These are phyloP conservation scores for Papilio protenor DNA, from an alignment of 2,888 invertebrate genomes.

Conservation along the genomic window DNA sequence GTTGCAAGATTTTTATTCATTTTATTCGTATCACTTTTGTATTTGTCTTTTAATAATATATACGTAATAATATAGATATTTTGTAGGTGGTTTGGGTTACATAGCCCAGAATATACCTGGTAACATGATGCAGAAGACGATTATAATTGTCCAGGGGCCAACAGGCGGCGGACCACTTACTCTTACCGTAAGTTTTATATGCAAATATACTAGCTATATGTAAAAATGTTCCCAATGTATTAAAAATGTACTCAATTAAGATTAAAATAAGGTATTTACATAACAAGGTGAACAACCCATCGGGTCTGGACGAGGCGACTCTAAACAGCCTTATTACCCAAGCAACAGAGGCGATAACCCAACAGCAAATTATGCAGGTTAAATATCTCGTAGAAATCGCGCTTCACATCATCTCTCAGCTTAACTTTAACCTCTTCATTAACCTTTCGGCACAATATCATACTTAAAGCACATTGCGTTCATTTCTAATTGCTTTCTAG, in stretches of 20 bases:
- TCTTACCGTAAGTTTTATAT: conserved; percentile 68
- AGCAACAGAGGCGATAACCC: conserved; percentile 82
- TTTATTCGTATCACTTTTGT: too few species aligned
- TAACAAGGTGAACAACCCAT: conserved; percentile 81
- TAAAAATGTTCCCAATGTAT: too few species aligned
- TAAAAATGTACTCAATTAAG: background rate
- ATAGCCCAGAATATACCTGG: conserved; percentile 75
- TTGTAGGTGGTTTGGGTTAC: conserved; percentile 72
- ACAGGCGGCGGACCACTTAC: conserved; percentile 79
- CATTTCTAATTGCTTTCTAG: conserved; percentile 23
- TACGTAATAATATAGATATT: background rate
- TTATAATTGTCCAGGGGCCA: conserved; percentile 79
- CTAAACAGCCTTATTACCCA: conserved; percentile 81
- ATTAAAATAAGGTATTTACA: conserved; percentile 42
- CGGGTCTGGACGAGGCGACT: conserved; percentile 80
- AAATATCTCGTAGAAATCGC: conserved; percentile 51
- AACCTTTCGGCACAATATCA: conserved; percentile 18
- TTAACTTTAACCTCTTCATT: conserved; percentile 35
- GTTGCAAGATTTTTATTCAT: too few species aligned
- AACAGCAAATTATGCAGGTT: conserved; percentile 84
- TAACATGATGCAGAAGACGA: conserved; percentile 82
- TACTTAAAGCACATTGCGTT: conserved; percentile 21
- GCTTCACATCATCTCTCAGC: conserved; percentile 44
- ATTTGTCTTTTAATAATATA: too few species aligned
- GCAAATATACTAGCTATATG: background rate